phyloP scores from a whole-genome alignment of 2,113 vertebrate genomes.

The Apteryx owenii region DNA sequence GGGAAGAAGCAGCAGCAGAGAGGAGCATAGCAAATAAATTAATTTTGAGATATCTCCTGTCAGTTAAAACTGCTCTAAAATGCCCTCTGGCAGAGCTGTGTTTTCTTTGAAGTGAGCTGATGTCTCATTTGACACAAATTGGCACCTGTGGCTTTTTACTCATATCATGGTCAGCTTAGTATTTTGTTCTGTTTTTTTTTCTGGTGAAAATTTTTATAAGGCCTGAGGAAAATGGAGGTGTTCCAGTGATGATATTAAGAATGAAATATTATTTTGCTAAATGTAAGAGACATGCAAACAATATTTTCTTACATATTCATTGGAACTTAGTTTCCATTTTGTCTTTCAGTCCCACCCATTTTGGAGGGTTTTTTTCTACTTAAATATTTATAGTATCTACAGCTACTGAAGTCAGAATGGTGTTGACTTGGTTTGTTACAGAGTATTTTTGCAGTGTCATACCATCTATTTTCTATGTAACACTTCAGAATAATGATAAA shows the following conservation, averaged over 20 bases:
- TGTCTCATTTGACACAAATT: background rate
- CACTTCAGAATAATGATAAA: background rate
- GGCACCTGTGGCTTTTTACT: slow-evolving; percentile 43
- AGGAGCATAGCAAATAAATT: background rate
- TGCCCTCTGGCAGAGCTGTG: background rate
- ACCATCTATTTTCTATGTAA: background rate
- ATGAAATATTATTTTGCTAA: slow-evolving; percentile 1
- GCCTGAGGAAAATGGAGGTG: slow-evolving; percentile 12
- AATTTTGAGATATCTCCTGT: background rate
- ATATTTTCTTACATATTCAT: background rate
- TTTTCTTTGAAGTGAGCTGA: slow-evolving; percentile 34
- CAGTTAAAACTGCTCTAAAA: background rate
- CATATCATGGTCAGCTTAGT: background rate
- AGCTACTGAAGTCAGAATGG: background rate
- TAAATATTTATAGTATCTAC: background rate
- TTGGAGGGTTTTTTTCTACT: background rate
- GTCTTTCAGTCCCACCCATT: background rate
- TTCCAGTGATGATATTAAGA: slow-evolving; percentile 23
- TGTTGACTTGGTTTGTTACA: background rate
- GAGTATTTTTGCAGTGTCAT: slow-evolving; percentile 5
- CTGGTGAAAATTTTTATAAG: background rate
- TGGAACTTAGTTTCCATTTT: slow-evolving; percentile 6
- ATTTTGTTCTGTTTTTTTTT: slow-evolving; percentile 7
- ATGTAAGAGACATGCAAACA: background rate
- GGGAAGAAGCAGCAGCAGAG: background rate